Conservation (phyloP, 2,888 invertebrate genomes). For the Eubasilissa splendida region DNA sequence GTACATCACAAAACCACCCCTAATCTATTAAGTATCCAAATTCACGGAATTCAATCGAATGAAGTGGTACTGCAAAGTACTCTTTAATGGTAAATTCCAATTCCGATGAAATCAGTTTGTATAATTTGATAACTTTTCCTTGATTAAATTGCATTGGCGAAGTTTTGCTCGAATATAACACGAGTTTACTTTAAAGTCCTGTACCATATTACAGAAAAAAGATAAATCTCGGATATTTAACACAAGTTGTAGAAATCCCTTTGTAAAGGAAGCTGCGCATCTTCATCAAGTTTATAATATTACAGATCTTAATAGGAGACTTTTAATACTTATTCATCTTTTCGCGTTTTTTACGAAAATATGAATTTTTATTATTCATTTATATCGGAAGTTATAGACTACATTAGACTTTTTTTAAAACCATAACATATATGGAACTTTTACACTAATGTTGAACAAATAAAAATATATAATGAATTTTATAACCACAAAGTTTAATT, state of each 20-base stretch:
- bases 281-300: background rate
- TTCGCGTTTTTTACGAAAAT: too few species aligned
- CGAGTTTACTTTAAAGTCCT: background rate
- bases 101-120: conserved; percentile 12
- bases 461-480: too few species aligned
- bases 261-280: background rate
- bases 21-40: too few species aligned
- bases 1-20: too few species aligned
- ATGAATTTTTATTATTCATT: too few species aligned
- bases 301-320: background rate
- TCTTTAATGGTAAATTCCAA: background rate
- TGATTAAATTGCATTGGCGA: conserved; percentile 20
- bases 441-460: too few species aligned
- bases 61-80: background rate
- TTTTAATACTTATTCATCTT: too few species aligned
- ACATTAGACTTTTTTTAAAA: too few species aligned
- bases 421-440: too few species aligned
- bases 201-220: background rate
- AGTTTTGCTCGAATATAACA: background rate
- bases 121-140: conserved; percentile 29
- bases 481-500: too few species aligned
- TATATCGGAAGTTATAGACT: too few species aligned
- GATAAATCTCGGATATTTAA: background rate
- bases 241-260: background rate
- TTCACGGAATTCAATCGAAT: background rate